These are phyloP conservation scores for Trachelipus rathkii DNA, from an alignment of 1,140 invertebrate species.

Conservation along the genomic window DNA sequence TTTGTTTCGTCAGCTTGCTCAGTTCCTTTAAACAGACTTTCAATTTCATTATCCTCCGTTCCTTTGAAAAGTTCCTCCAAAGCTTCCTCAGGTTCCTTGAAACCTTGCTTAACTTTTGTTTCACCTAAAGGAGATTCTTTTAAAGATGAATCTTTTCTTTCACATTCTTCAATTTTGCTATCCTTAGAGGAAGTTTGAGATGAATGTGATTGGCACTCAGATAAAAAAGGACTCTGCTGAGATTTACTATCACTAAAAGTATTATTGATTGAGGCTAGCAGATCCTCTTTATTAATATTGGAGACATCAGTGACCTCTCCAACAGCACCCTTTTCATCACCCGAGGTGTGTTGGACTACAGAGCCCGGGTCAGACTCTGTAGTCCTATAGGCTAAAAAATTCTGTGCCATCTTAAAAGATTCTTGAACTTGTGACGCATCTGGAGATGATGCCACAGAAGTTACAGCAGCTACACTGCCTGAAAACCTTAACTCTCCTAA, in stretches of 20 bases:
- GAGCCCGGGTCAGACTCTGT: conserved; percentile 46
- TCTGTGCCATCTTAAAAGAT: conserved; percentile 43
- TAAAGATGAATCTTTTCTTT: neutral
- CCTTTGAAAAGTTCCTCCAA: neutral
- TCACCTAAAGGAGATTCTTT: neutral
- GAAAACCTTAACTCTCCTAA: conserved; percentile 42
- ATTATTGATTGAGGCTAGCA: neutral
- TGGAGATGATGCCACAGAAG: conserved; percentile 34
- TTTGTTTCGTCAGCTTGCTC: neutral
- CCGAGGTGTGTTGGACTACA: conserved; percentile 38
- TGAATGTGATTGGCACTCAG: neutral
- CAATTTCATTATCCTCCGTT: conserved; percentile 6
- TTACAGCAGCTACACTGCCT: conserved; percentile 40
- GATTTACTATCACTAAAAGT: neutral
- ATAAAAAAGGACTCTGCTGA: conserved; percentile 5
- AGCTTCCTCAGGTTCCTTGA: neutral
- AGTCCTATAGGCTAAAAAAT: conserved; percentile 47
- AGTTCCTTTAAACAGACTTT: neutral
- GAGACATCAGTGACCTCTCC: neutral
- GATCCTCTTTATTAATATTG: neutral
- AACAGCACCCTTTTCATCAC: neutral
- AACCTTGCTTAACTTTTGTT: neutral
- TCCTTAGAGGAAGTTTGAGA: neutral
- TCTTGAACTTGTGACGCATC: conserved; percentile 38
- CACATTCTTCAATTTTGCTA: neutral